Base-by-base conservation (phyloP, 2,888 invertebrate genomes). In the Apocheima hispidaria region DNA sequence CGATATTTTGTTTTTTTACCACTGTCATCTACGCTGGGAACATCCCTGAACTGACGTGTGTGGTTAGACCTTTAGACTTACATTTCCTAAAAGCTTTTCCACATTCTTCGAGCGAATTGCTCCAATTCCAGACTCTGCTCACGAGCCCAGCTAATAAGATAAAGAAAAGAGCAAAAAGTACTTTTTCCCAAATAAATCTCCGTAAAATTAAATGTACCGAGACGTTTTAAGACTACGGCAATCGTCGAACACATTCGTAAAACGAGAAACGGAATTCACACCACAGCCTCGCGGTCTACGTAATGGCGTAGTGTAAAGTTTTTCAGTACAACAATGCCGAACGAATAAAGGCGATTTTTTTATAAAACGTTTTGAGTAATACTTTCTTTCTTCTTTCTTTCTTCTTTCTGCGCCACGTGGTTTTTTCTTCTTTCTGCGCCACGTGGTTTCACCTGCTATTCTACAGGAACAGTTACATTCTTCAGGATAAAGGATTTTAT, bases 141-240 rank as follows among this genome's bases (percentile, higher is more conserved):
- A 21, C 40, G 30, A 48, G 33, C 52, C 50, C 63, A 36, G 35
- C 52, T 40, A 61, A 58, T 60, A 63, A 48, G 50, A 61, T 59
- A 58, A 58, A 54, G 43, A 49, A 61, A 65, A 60, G 54, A 61
- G 54, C 54, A 54, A 54, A 56, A 56, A 41, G 53, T 43, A 51
- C 41, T 59, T 51, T 54, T 61, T 48, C 51, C 41, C 51, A 70
- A 66, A 79, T 80, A 79, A 80, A 79, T 80, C 76, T 72, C 35
- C 66, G 62, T 60, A 70, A 74, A 76, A 74, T 75, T 75, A 69
- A 76, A 76, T 73, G 76, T 76, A 72, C 66, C 65, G 66, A 69
- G 66, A 72, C 62, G 70, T 69, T 75, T 75, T 78, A 71, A 77
- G 75, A 73, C 75, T 66, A 66, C 59, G 69, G 64, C 64, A 73